A percentile compares a stretch with the other conserved stretches of the same genome.
phyloP scores from a whole-genome alignment of 2,113 vertebrate species.

The Pogonocichla stellata region DNA sequence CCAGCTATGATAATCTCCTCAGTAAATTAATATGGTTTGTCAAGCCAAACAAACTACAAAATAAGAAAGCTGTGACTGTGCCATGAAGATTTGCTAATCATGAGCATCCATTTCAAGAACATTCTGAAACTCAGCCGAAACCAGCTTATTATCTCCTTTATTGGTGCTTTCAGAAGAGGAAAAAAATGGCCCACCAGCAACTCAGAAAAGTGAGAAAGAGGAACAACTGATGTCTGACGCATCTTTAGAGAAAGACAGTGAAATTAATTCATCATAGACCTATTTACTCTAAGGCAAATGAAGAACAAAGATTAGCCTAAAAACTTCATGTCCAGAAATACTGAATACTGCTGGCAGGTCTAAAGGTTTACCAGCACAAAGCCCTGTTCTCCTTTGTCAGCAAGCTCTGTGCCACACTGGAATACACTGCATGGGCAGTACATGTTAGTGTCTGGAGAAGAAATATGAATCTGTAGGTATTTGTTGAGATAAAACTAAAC shows the following conservation, averaged over 20 bases:
- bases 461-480: neutral
- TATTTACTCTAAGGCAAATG: neutral
- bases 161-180: neutral
- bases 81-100: neutral
- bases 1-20: neutral
- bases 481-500: neutral
- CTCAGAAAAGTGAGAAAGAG: neutral
- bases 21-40: neutral
- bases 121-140: neutral
- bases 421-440: neutral
- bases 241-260: neutral
- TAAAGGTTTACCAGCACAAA: neutral
- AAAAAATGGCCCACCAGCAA: neutral
- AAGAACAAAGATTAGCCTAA: neutral
- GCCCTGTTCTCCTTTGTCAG: neutral
- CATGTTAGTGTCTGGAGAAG: neutral
- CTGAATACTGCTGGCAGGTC: neutral
- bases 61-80: neutral
- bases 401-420: neutral
- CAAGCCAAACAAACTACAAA: constrained; percentile 18
- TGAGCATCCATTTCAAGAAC: neutral
- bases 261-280: neutral
- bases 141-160: neutral
- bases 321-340: neutral
- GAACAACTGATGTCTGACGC: neutral